These are phyloP conservation scores for Pygoscelis adeliae DNA, from an alignment of 2,113 vertebrate genomes.

Conservation along the genomic window DNA sequence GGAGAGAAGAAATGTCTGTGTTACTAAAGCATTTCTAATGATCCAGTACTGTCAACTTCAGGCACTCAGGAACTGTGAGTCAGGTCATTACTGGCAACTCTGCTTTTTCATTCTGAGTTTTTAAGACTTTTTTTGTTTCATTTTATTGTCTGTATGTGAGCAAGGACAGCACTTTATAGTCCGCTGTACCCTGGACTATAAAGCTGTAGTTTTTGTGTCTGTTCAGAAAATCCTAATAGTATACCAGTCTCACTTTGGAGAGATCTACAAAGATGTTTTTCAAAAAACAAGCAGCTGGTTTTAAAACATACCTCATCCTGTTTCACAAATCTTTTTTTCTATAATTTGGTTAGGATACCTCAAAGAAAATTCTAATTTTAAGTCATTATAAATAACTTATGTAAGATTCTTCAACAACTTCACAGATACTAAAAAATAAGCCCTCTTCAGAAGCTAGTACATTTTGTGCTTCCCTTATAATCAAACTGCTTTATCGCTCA, in stretches of 20 bases:
- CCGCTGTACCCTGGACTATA: not conserved
- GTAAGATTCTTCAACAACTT: slow-evolving; percentile 17
- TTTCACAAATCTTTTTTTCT: not conserved
- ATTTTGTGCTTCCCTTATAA: slow-evolving; percentile 18
- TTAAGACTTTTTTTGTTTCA: not conserved
- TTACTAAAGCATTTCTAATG: not conserved
- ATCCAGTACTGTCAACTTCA: not conserved
- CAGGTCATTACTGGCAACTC: not conserved
- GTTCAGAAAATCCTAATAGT: not conserved
- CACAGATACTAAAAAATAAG: slow-evolving; percentile 32
- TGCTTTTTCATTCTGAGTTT: not conserved
- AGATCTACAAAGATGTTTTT: not conserved
- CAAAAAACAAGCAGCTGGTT: not conserved
- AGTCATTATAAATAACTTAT: slow-evolving; percentile 36
- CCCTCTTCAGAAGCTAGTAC: not conserved
- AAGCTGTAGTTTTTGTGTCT: not conserved
- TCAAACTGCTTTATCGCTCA: not conserved
- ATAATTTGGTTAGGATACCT: slow-evolving; percentile 15
- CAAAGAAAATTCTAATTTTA: slow-evolving; percentile 32
- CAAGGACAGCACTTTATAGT: not conserved
- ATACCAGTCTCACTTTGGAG: not conserved
- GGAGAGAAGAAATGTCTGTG: not conserved
- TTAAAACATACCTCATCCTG: not conserved
- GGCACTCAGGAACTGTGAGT: not conserved
- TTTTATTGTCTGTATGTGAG: not conserved